These are phyloP conservation scores for Zonotrichia albicollis DNA, from an alignment of 2,797 vertebrate species.

Conservation along the genomic window DNA sequence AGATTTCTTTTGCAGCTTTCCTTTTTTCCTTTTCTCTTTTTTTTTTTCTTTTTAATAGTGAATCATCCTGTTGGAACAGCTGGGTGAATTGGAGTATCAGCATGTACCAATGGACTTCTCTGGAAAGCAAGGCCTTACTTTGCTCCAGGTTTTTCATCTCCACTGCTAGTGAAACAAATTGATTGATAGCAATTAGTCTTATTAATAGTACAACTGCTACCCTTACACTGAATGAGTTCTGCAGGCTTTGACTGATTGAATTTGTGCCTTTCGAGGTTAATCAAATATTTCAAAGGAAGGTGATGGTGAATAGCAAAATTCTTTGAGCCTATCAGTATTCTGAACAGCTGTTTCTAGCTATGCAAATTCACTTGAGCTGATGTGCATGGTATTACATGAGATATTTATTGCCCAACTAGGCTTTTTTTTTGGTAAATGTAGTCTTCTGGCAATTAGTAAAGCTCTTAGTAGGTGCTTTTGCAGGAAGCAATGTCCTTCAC, in stretches of 20 bases:
- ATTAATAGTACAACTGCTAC: neutral
- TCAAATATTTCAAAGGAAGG: constrained; percentile 27
- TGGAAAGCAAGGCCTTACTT: neutral
- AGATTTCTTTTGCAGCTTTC: neutral
- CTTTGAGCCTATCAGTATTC: neutral
- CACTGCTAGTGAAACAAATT: neutral
- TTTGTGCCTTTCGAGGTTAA: constrained; percentile 44
- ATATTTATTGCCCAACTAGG: neutral
- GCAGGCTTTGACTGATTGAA: constrained; percentile 30
- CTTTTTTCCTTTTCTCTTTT: neutral
- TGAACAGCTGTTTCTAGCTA: neutral
- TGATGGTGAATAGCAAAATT: constrained; percentile 3
- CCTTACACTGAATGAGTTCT: neutral
- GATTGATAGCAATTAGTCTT: constrained; percentile 37
- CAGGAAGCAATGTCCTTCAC: neutral
- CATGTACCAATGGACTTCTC: neutral
- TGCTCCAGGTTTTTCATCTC: neutral
- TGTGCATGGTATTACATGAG: neutral
- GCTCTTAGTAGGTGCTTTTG: neutral
- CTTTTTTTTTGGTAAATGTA: neutral
- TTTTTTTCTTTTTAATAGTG: neutral
- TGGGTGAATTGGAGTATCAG: neutral
- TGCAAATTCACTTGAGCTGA: neutral
- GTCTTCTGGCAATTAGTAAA: constrained; percentile 16
- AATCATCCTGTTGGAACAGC: neutral